A percentile compares a stretch with the other conserved stretches of the same genome.
Conservation (phyloP, 2,113 vertebrate genomes). For the Triplophysa rosa region DNA sequence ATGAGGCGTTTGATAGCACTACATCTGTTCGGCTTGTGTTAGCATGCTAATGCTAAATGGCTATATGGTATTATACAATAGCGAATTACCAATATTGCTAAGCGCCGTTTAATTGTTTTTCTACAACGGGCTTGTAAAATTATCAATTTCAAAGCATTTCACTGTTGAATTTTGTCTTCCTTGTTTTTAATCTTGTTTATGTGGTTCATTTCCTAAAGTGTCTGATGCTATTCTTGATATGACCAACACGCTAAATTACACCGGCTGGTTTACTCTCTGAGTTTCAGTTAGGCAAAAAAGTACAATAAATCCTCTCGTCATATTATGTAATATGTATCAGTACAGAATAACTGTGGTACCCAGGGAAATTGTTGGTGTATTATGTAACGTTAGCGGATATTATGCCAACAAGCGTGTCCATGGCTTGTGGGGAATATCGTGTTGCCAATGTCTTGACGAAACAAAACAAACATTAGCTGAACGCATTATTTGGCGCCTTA, state of each 20-base stretch:
- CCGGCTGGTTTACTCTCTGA: neutral
- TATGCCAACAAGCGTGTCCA: neutral
- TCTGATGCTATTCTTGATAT: neutral
- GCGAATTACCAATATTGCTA: neutral
- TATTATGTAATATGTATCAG: neutral
- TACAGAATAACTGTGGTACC: neutral
- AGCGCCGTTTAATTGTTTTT: neutral
- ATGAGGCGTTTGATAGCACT: neutral
- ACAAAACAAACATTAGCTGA: neutral
- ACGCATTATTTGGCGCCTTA: neutral
- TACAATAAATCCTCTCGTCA: neutral
- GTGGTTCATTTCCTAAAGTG: neutral
- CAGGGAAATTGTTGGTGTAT: neutral
- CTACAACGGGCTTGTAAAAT: neutral
- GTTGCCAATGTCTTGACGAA: neutral
- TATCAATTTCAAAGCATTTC: neutral
- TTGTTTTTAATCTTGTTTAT: neutral
- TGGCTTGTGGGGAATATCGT: neutral
- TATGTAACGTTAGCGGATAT: neutral
- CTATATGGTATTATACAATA: neutral
- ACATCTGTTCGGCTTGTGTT: neutral
- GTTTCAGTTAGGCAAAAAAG: neutral
- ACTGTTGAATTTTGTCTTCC: neutral
- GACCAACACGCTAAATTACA: neutral
- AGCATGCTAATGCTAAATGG: constrained; percentile 34